Base-by-base conservation (phyloP, 2,797 vertebrate genomes). In the Microctenopoma stevenorrisi region DNA sequence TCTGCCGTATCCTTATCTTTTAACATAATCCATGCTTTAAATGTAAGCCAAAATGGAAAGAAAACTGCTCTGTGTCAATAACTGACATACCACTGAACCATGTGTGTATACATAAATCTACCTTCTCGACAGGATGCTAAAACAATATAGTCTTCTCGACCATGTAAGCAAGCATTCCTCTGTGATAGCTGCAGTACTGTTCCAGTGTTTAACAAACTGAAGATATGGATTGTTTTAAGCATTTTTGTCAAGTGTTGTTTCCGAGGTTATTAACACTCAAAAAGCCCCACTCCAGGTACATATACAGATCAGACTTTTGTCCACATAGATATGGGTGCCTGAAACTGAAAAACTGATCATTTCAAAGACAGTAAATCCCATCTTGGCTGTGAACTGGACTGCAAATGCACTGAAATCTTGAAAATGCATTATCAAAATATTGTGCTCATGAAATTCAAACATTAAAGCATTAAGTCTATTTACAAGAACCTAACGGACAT, bases 401-500 rank as follows among this genome's bases (percentile, higher is more conserved):
- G 5, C 1, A 54, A 40, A 52, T 43, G 2, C 2, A 25, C 22
- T 56, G 11, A 6, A 25, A 66, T n/a, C 5, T 5, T n/a, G 15
- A 16, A 16, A 44, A n/a, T n/a, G 16, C 43, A n/a, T n/a, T 46
- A 38, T 14, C 10, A 38, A 70, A 66, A 62, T 18, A 25, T 64
- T 62, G 22, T 26, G 13, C 44, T 70, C 48, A 61, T 64, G 26
- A 49, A 46, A 60, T 40, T 12, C 5, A 72, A 74, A 81, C 54
- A 44, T 28, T 35, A 28, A 43, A 40, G 35, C 67, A 37, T 53
- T 16, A 64, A 64, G 56, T 37, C 9, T 70, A 75, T 86, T 83
- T 81, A 70, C 47, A 69, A 79, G 50, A 67, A 60, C 15, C 40
- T 28, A 30, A 79, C 68, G 52, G 75, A 91, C 87, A 91, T 92